Base-by-base conservation (phyloP, 2,888 invertebrate genomes). In the Melitaea athalia region DNA sequence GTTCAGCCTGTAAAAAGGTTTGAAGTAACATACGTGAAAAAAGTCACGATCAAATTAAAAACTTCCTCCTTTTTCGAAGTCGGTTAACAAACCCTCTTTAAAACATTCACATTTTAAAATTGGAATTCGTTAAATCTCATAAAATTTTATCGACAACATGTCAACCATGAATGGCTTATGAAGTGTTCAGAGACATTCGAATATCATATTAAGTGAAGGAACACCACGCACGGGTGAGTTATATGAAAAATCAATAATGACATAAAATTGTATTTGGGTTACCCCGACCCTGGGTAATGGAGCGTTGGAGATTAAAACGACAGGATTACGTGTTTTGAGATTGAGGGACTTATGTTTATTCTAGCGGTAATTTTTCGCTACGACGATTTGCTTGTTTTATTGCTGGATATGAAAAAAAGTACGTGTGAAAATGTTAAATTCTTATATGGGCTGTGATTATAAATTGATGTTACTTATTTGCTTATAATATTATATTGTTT, bases 211-310 rank as follows among this genome's bases (percentile, higher is more conserved):
- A 68, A 69, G 65, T 38, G 62, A 62, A 42, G 63, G 62, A 59
- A 59, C 31, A 24, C 55, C 38, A 63, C 63, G 59, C 67, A 63
- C 60, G 67, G 43, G 15, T 67, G 62, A 63, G 31, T 63, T 66
- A 60, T 63, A 66, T 63, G 69, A 47, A 43, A 57, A 60, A 67
- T 63, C 63, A 69, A 67, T 66, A 60, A 65, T 59, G 55, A 45
- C 49, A 68, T 64, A 57, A 68, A 68, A 61, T 61, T 61, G 60
- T 68, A 68, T 68, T 68, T 63, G 62, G 59, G 64, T 57, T 64
- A 64, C 50, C 64, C 64, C 62, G 62, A 65, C 62, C 69, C 47
- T 5, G 43, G 43, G 64, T 67, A 64, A 67, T 70, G 64, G 62
- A 63, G 64, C 67, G 63, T 24, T 57, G 50, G 43, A 64, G 62